Conservation (phyloP, 2,888 invertebrate species). For the Nudaria mundana region DNA sequence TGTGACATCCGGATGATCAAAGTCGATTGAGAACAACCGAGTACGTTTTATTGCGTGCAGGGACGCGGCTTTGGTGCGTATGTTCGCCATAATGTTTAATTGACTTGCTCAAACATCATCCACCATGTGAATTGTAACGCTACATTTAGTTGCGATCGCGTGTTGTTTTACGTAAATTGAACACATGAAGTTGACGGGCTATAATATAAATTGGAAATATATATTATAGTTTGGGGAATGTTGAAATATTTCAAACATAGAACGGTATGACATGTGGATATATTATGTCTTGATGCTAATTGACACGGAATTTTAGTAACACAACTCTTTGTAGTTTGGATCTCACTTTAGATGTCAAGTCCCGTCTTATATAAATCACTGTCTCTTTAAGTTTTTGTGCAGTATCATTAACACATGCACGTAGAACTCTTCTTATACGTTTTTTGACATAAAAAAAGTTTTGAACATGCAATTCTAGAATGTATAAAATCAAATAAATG, state of each 20-base stretch:
- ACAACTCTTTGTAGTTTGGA: constrained; percentile 11
- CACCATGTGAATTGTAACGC: constrained; percentile 36
- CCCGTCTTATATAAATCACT: not conserved
- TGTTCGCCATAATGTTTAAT: constrained; percentile 33
- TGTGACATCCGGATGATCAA: constrained; percentile 73
- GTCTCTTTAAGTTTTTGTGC: not conserved
- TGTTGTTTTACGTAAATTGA: constrained; percentile 27
- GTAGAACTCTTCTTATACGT: too few species aligned
- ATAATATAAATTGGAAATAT: constrained; percentile 25
- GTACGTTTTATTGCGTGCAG: constrained; percentile 51
- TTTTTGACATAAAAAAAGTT: too few species aligned
- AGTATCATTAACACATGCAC: too few species aligned
- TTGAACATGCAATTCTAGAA: too few species aligned
- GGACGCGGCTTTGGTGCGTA: constrained; percentile 7
- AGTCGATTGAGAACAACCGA: constrained; percentile 64
- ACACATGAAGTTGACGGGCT: constrained; percentile 25
- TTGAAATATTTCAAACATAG: constrained; percentile 18
- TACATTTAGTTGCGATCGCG: constrained; percentile 34
- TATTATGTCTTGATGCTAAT: constrained; percentile 20
- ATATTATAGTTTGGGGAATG: constrained; percentile 15
- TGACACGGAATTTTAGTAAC: constrained; percentile 13
- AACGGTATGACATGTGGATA: constrained; percentile 15
- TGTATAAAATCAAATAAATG: too few species aligned
- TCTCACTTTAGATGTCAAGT: not conserved
- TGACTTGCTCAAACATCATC: constrained; percentile 33